phyloP scores from a whole-genome alignment of 2,888 invertebrate genomes.

The Eupithecia insigniata region DNA sequence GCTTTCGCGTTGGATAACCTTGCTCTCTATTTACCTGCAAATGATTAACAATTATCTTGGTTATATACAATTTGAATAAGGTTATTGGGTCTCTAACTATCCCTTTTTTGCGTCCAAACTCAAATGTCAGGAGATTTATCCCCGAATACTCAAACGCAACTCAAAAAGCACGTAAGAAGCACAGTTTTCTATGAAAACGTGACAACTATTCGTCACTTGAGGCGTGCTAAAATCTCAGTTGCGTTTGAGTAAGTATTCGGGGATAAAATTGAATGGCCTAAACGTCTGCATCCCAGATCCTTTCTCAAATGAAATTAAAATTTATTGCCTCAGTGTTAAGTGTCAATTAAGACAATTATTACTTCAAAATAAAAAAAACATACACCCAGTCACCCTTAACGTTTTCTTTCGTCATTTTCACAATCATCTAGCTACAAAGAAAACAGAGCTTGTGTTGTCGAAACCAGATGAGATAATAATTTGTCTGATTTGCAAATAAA shows the following conservation, averaged over 20 bases:
- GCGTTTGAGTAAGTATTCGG: too few relatives aligned
- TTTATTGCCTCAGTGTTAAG: background rate
- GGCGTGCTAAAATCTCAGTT: too few relatives aligned
- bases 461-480: background rate
- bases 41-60: conserved; percentile 41
- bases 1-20: conserved; percentile 48
- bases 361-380: background rate
- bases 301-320: background rate
- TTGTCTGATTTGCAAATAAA: background rate
- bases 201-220: too few relatives aligned
- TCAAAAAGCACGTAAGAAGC: too few relatives aligned
- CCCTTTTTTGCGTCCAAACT: conserved; percentile 11
- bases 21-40: conserved; percentile 56
- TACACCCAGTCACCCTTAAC: background rate
- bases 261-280: background rate
- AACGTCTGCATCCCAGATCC: background rate
- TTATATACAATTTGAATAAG: conserved; percentile 13
- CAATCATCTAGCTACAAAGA: background rate
- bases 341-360: background rate
- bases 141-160: too few relatives aligned
- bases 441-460: background rate
- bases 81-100: conserved; percentile 21
- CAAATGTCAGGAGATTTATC: conserved; percentile 17
- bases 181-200: too few relatives aligned
- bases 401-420: too few relatives aligned